Evolutionary conservation across 2,113 vertebrate species (phyloP), one percentile per base, ranked within the genome.

Genomic region (Spea bombifrons): DNA sequence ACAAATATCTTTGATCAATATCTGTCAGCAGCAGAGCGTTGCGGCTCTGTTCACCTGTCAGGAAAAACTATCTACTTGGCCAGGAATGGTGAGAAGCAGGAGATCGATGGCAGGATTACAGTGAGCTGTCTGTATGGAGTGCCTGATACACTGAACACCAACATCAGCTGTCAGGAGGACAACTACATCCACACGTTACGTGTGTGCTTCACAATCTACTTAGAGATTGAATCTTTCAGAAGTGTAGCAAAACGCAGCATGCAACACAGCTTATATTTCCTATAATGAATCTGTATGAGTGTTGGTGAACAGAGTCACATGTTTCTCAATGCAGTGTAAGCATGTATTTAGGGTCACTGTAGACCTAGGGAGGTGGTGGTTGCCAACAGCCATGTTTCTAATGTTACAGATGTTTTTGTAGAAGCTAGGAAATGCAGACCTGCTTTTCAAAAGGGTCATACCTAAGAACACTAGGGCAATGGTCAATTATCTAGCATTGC

Each of bases 101-200:
- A 79, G 77, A 79, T 79, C 77, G 77, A 79, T 79, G 63, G 63
- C 61, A 48, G 76, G 76, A 79, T 79, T 79, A 79, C 70, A 73
- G 71, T 71, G 67, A 49, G 53, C 48, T 73, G 63, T 72, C 70
- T 57, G 77, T 79, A 79, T 73, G 63, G 77, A 79, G 70, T 73
- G 70, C 73, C 77, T 79, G 64, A 79, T 73, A 79, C 63, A 79
- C 70, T 79, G 30, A 79, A 70, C 63, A 46, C 63, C 49, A 57
- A 73, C 70, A 79, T 79, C 69, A 79, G 61, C 76, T 78, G 76
- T 78, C 76, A 53, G 17, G 43, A 52, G 76, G 57, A 63, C 57
- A 64, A 46, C 76, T 73, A 57, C 61, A 72, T 66, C 63, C 61
- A 73, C 44, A 17, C 17, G 44, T 72, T 65, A 79, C 65, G 59